These are phyloP conservation scores for Daubentonia madagascariensis DNA, from an alignment of 2,113 vertebrate species.

Conservation along the genomic window DNA sequence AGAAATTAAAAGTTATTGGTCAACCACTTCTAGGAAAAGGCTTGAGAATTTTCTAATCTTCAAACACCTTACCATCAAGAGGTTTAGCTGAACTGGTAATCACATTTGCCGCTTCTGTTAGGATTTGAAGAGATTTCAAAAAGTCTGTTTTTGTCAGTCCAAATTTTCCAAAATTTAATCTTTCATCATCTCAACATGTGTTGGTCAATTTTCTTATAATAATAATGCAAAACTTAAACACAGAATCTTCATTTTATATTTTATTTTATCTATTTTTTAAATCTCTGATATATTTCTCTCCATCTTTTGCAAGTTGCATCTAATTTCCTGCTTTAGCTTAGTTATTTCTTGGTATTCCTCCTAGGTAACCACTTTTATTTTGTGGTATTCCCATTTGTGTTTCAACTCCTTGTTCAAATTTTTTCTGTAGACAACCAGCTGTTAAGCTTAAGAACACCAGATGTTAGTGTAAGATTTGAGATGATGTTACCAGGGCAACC, in stretches of 20 bases:
- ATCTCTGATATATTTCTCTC: neutral
- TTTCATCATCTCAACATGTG: neutral
- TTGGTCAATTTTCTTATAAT: neutral
- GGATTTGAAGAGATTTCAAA: neutral
- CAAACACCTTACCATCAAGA: neutral
- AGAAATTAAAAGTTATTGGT: neutral
- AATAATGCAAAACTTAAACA: constrained; percentile 3
- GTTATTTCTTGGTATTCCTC: constrained; percentile 58
- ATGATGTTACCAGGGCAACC: constrained; percentile 59
- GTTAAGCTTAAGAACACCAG: constrained; percentile 66
- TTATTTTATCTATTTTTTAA: constrained; percentile 26
- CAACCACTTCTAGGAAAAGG: neutral
- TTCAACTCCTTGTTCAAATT: constrained; percentile 64
- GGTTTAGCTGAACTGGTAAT: neutral
- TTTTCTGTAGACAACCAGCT: constrained; percentile 70
- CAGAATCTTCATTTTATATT: neutral
- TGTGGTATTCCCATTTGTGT: constrained; percentile 69
- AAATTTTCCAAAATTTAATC: constrained; percentile 14
- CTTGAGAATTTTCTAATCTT: neutral
- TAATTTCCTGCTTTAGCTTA: constrained; percentile 63
- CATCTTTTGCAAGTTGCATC: constrained; percentile 41
- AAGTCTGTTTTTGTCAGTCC: neutral
- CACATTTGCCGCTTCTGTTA: neutral
- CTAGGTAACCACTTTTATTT: constrained; percentile 67
- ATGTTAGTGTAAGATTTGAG: constrained; percentile 60